Conservation (phyloP, 2,113 vertebrate genomes). For the Periophthalmus modestus region DNA sequence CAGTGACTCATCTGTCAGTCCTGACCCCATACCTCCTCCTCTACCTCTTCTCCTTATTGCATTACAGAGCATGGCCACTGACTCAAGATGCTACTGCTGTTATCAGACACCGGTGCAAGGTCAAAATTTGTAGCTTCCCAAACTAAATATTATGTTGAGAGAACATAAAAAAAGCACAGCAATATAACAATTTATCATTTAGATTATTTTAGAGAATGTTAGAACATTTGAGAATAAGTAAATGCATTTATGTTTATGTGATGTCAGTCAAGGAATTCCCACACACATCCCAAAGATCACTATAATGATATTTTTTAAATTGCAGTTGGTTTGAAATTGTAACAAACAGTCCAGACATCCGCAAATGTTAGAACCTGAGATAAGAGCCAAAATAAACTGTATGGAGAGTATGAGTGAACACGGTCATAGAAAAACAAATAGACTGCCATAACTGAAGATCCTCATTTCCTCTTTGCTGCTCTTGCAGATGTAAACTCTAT, state of each 20-base stretch:
- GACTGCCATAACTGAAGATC: constrained; percentile 14
- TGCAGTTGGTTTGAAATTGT: constrained; percentile 18
- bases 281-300: background rate
- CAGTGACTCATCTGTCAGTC: constrained; percentile 61
- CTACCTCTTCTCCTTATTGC: constrained; percentile 15
- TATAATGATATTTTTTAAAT: background rate
- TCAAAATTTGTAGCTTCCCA: background rate
- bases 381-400: constrained; percentile 52
- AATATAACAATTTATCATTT: background rate
- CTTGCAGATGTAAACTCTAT: constrained; percentile 28
- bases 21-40: background rate
- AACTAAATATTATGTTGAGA: constrained; percentile 1
- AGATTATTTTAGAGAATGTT: background rate
- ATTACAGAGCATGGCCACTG: constrained; percentile 46
- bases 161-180: background rate
- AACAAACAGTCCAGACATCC: constrained; percentile 22
- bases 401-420: constrained; percentile 24
- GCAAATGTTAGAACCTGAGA: constrained; percentile 34
- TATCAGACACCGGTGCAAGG: constrained; percentile 24
- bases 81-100: constrained; percentile 44
- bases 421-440: constrained; percentile 20
- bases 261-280: constrained; percentile 9
- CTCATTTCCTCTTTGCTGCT: constrained; percentile 36
- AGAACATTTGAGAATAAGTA: background rate
- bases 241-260: constrained; percentile 9